These are phyloP conservation scores for Allolobophora icterica DNA, from an alignment of 2,888 invertebrate species.

Conservation along the genomic window DNA sequence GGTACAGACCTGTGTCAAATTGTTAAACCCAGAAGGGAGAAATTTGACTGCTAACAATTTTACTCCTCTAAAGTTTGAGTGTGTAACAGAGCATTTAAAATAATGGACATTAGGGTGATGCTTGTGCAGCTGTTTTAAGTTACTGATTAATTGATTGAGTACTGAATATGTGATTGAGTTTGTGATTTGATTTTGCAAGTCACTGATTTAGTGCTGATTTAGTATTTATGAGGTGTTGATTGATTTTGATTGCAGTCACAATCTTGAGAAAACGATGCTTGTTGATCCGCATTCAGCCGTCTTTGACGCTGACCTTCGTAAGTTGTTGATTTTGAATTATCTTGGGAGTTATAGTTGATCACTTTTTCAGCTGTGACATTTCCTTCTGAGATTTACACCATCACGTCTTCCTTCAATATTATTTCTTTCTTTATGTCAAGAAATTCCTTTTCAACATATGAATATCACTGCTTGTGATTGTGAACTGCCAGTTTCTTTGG, in stretches of 20 bases:
- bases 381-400: no score
- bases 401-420: background rate
- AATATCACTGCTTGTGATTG: background rate
- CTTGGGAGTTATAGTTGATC: background rate
- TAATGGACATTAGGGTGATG: no score
- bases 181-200: background rate
- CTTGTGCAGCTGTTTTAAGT: no score
- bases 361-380: background rate
- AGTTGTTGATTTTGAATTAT: constrained; percentile 40
- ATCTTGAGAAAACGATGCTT: constrained; percentile 67
- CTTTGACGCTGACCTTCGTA: constrained; percentile 76
- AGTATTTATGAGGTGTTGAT: background rate
- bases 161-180: background rate
- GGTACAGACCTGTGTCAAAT: no score
- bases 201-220: background rate
- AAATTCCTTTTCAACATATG: background rate
- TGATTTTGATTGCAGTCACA: constrained; percentile 51
- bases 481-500: background rate
- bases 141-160: background rate
- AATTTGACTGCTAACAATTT: background rate
- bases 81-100: no score
- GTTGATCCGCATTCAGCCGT: constrained; percentile 70
- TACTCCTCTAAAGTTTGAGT: background rate
- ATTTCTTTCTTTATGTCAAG: background rate
- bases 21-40: no score